Base-by-base conservation (phyloP, 1,140 invertebrate species). In the Vanessa atalanta region DNA sequence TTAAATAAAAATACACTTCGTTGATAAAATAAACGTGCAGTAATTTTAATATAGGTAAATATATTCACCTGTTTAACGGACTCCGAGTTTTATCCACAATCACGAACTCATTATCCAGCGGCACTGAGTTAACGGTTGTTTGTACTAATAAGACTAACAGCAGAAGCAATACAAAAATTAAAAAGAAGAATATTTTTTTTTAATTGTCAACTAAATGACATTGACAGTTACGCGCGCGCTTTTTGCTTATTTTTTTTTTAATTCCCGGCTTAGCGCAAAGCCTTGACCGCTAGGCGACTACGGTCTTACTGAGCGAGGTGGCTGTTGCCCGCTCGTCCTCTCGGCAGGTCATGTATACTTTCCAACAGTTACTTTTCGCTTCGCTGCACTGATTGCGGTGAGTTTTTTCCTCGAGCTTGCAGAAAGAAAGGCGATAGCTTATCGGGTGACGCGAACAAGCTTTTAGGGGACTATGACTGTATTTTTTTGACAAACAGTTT, bases 271-370 rank as follows among this genome's bases (percentile, higher is more conserved):
- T 83, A 80, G 76, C 79, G 81, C 76, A 78, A 79, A 87, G 88
- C 88, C 88, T 92, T 91, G 90, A 90, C 90, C 90, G 90, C 87
- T 82, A 84, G 80, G 79, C 85, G 85, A 83, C 85, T 88, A 83
- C 84, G 86, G 87, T 81, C 80, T 76, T 67, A 90, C 89, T 90
- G 85, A 88, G 80, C 78, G 78, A 79, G 78, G 78, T 79, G 77
- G 70, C 77, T 73, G 76, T 83, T 79, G 78, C 73, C 70, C 73
- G 82, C 80, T 84, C 77, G 77, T 85, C 77, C 80, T 82, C 80
- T 83, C 53, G 20, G 9, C 80, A 71, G 48, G 81, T 78, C 71
- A 81, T 84, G 77, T 78, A 79, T 73, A 79, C 77, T 79, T 79
- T 76, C 77, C 77, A 85, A 90, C 84, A 86, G 87, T 89, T 88